Conservation (phyloP, 2,888 invertebrate genomes). For the Oscheius myriophilus region DNA sequence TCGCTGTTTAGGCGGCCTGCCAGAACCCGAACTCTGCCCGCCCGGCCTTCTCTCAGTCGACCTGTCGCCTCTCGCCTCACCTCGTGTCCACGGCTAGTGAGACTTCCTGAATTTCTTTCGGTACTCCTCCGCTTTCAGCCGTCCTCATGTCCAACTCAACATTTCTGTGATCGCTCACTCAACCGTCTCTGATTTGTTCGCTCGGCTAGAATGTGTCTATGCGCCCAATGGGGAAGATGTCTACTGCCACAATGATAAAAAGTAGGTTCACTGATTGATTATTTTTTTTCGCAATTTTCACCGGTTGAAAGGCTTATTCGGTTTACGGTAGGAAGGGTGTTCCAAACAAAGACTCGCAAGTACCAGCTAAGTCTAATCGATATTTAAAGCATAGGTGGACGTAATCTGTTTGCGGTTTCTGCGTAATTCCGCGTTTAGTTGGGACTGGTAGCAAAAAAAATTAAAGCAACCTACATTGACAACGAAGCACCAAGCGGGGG, state of each 20-base stretch:
- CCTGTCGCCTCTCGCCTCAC: slow-evolving; percentile 31
- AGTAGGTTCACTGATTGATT: too few species aligned
- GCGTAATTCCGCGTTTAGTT: too few species aligned
- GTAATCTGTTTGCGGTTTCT: too few species aligned
- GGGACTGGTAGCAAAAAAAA: too few species aligned
- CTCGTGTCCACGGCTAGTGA: slow-evolving; percentile 8
- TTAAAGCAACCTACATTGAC: too few species aligned
- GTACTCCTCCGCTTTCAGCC: too few species aligned
- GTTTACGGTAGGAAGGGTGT: too few species aligned
- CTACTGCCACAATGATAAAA: slow-evolving; percentile 58
- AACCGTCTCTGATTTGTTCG: slow-evolving; percentile 35
- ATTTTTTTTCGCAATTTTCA: background rate
- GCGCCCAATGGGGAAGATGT: slow-evolving; percentile 52
- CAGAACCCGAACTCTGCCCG: slow-evolving; percentile 28
- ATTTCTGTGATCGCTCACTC: slow-evolving; percentile 39
- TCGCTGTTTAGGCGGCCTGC: slow-evolving; percentile 2
- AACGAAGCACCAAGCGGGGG: too few species aligned
- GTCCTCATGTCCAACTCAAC: slow-evolving; percentile 55
- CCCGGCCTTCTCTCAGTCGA: slow-evolving; percentile 34
- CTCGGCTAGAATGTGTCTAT: slow-evolving; percentile 55
- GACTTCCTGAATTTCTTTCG: background rate
- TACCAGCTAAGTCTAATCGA: too few species aligned
- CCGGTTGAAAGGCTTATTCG: too few species aligned
- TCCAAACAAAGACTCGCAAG: too few species aligned
- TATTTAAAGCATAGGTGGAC: too few species aligned